Percentiles rank a stretch among this genome's conserved stretches.
Evolutionary conservation across 2,797 vertebrate species (phyloP).

Genomic region (Lepus townsendii): DNA sequence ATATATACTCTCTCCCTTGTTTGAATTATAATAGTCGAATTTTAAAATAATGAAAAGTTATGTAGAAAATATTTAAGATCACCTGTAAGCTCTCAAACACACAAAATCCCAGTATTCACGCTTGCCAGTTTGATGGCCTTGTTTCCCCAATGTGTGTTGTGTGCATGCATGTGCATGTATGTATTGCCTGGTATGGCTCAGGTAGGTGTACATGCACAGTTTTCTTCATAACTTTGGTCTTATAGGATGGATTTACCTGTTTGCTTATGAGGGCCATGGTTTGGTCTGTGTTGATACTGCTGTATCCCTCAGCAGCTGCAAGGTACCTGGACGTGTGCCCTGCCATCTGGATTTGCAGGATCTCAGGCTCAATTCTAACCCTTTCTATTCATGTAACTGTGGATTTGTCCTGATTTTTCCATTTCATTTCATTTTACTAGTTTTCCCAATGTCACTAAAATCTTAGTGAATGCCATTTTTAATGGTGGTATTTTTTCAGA

Average conservation of each 20-base stretch:
- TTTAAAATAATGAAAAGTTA: neutral
- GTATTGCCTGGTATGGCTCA: neutral
- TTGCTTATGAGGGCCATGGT: neutral
- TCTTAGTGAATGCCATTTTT: neutral
- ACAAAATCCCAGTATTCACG: neutral
- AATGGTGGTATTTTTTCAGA: neutral
- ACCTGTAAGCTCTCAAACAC: neutral
- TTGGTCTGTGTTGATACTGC: neutral
- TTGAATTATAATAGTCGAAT: neutral
- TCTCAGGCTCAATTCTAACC: neutral
- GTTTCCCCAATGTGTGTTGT: too few relatives aligned
- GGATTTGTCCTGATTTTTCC: neutral
- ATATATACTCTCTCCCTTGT: neutral
- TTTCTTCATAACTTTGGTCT: neutral
- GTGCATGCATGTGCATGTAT: accelerated
- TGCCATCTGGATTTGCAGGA: neutral
- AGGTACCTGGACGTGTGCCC: accelerated
- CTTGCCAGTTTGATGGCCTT: neutral
- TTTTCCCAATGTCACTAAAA: neutral
- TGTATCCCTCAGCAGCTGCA: neutral
- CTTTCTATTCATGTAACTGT: neutral
- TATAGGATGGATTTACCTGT: neutral
- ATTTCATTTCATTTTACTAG: neutral
- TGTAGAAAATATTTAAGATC: neutral
- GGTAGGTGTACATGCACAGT: neutral